Percentiles rank a stretch among this genome's conserved stretches.
Evolutionary conservation across 2,797 vertebrate species (phyloP).

Genomic region (Rhynchonycteris naso): DNA sequence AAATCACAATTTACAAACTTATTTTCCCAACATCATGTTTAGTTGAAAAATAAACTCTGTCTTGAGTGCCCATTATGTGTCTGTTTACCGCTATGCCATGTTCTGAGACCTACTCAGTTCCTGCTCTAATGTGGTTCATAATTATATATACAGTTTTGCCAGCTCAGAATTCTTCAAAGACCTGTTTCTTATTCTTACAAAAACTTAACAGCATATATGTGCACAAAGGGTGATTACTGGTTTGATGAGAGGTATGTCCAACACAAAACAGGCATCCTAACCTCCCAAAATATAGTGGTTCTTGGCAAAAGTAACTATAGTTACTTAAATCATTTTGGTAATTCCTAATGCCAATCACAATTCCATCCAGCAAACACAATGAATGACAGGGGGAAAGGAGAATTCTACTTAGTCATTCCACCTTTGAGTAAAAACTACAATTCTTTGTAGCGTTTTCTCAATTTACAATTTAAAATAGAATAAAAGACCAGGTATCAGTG

Average conservation of each 20-base stretch:
- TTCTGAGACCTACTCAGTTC: background rate
- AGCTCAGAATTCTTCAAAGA: background rate
- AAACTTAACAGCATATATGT: background rate
- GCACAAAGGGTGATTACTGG: background rate
- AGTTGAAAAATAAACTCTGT: background rate
- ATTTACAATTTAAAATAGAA: background rate
- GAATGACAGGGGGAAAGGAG: background rate
- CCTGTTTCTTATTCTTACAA: background rate
- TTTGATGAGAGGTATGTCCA: background rate
- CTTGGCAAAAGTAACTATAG: background rate
- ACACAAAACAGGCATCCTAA: background rate
- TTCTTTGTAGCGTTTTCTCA: background rate
- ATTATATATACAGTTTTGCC: background rate
- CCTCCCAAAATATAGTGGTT: background rate
- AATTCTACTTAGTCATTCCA: background rate
- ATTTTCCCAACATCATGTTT: background rate
- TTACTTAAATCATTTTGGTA: background rate
- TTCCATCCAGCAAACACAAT: background rate
- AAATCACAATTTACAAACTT: no score
- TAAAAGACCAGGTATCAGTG: background rate
- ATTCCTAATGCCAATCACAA: background rate
- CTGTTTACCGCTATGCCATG: background rate
- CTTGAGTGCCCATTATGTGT: background rate
- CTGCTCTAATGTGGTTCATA: background rate
- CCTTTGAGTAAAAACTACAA: background rate